These are phyloP conservation scores for Andricus grossulariae DNA, from an alignment of 1,140 invertebrate species.

Conservation along the genomic window DNA sequence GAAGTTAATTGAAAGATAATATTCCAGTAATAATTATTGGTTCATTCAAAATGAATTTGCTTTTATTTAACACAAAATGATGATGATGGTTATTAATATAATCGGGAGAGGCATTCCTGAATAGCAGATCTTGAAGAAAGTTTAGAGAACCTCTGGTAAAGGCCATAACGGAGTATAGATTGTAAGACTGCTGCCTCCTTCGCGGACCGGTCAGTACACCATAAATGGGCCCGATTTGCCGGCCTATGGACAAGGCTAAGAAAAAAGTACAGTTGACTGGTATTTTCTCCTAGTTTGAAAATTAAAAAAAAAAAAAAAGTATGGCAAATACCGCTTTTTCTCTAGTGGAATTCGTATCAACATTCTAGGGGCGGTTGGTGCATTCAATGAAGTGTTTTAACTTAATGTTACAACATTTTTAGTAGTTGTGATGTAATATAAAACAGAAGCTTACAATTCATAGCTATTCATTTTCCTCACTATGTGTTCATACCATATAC, in stretches of 20 bases:
- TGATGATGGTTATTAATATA: no score
- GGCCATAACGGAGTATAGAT: constrained; percentile 29
- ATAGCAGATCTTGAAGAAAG: background rate
- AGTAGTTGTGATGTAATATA: background rate
- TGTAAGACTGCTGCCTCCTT: constrained; percentile 11
- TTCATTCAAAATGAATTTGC: no score
- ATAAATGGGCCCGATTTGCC: constrained; percentile 29
- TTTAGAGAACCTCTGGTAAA: constrained; percentile 27
- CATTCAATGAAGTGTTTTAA: background rate
- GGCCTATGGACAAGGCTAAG: background rate
- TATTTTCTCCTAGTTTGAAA: constrained; percentile 6
- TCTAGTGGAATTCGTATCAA: constrained; percentile 2
- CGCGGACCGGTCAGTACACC: constrained; percentile 22
- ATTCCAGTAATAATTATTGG: no score
- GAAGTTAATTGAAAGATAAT: no score
- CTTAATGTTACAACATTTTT: constrained; percentile 24
- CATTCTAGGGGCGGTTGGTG: constrained; percentile 15
- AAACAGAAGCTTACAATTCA: background rate
- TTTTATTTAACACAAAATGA: no score
- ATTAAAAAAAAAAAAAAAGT: constrained; percentile 6
- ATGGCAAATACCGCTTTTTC: constrained; percentile 22
- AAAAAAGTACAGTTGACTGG: background rate
- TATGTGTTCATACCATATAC: background rate
- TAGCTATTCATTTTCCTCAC: background rate
- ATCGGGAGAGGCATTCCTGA: no score